phyloP scores from a whole-genome alignment of 2,888 invertebrate species.

The Incurvaria masculella region DNA sequence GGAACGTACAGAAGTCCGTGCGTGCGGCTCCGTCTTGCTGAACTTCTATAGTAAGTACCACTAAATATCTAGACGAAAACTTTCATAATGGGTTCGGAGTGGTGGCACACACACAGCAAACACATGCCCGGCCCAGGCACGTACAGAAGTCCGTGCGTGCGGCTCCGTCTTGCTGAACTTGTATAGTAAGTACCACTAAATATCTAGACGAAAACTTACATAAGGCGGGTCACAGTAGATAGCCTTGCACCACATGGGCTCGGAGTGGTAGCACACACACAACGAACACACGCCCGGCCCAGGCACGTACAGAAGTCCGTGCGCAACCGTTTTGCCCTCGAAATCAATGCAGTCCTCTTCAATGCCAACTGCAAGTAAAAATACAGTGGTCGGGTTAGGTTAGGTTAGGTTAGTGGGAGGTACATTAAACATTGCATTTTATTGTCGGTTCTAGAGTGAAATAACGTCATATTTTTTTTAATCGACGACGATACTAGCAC shows the following conservation, averaged over 20 bases:
- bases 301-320: conserved; percentile 79
- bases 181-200: no score
- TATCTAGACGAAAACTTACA: conserved; percentile 68
- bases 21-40: no score
- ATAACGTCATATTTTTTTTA: no score
- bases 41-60: no score
- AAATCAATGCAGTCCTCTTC: conserved; percentile 83
- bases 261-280: conserved; percentile 82
- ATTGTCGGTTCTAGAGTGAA: no score
- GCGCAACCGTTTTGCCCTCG: conserved; percentile 73
- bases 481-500: no score
- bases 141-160: conserved; percentile 76
- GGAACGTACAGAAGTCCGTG: conserved; percentile 82
- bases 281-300: conserved; percentile 82
- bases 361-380: conserved; percentile 52
- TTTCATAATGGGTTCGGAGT: no score
- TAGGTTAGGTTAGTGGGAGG: no score
- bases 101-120: no score
- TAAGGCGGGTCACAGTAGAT: conserved; percentile 85
- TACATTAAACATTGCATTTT: no score
- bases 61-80: no score
- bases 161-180: conserved; percentile 69
- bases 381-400: neutral
- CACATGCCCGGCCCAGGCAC: conserved; percentile 87
- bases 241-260: conserved; percentile 84